Conservation (phyloP, 1,140 invertebrate species). For the Chymomyza costata region DNA sequence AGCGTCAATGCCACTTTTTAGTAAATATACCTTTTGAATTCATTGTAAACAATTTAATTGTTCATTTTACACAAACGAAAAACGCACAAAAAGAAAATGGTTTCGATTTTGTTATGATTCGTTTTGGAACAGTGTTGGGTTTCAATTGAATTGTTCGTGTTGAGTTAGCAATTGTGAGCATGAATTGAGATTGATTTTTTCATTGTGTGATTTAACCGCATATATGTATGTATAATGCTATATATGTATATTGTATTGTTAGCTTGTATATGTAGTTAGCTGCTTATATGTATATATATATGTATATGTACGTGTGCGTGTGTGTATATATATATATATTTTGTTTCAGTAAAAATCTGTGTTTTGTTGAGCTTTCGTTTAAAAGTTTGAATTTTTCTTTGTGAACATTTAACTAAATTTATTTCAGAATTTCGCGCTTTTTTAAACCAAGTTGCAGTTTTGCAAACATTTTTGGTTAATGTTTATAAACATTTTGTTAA, state of each 20-base stretch:
- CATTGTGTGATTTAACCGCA: no score
- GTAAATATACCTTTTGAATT: no score
- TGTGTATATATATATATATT: constrained; percentile 21
- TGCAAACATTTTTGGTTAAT: constrained; percentile 28
- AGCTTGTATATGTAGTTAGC: constrained; percentile 20
- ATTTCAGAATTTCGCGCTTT: constrained; percentile 69
- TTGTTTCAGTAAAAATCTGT: constrained; percentile 53
- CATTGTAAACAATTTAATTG: no score
- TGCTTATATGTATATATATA: constrained; percentile 15
- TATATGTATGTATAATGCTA: constrained; percentile 3
- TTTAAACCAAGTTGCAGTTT: constrained; percentile 38
- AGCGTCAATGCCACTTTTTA: no score
- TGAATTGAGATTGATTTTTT: constrained; percentile 3
- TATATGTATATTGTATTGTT: constrained; percentile 1
- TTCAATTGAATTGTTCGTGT: constrained; percentile 43
- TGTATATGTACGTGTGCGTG: constrained; percentile 23
- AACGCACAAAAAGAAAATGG: constrained; percentile 15
- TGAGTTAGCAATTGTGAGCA: background rate
- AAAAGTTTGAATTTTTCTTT: constrained; percentile 52
- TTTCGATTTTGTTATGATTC: constrained; percentile 1
- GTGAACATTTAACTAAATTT: constrained; percentile 63
- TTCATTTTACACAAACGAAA: constrained; percentile 22
- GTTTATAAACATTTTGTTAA: no score
- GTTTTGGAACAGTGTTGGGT: constrained; percentile 29
- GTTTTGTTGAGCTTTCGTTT: constrained; percentile 12